phyloP scores from a whole-genome alignment of 2,888 invertebrate genomes.

The Eilema depressum region DNA sequence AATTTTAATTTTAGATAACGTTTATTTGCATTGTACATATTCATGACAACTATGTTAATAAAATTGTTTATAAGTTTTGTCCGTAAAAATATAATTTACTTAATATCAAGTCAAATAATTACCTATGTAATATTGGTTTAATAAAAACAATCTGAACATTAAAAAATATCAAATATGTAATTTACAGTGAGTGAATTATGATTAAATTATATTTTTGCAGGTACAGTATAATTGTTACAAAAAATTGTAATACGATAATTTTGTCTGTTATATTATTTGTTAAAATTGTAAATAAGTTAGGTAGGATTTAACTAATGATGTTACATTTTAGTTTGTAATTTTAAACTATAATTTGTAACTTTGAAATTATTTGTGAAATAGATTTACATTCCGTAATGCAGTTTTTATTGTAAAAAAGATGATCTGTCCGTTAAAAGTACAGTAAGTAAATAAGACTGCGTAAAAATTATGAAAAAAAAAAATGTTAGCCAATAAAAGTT shows the following conservation, averaged over 20 bases:
- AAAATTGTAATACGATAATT: conserved; percentile 34
- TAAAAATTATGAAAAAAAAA: conserved; percentile 60
- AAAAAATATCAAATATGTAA: neutral
- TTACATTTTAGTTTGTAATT: conserved; percentile 48
- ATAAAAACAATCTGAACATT: neutral
- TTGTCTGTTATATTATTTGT: conserved; percentile 36
- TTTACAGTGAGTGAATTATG: neutral
- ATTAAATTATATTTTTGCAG: conserved; percentile 19
- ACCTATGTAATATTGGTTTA: too few species aligned
- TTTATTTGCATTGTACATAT: conserved; percentile 35
- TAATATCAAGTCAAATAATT: conserved; percentile 5
- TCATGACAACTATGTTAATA: conserved; percentile 28
- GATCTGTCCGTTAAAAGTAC: conserved; percentile 57
- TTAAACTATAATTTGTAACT: conserved; percentile 33
- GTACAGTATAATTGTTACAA: conserved; percentile 13
- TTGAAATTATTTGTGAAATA: conserved; percentile 44
- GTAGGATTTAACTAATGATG: conserved; percentile 44
- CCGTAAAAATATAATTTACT: conserved; percentile 36
- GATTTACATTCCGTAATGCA: conserved; percentile 59
- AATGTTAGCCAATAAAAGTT: conserved; percentile 45
- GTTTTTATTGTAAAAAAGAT: conserved; percentile 44
- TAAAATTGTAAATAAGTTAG: conserved; percentile 46
- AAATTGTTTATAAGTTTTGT: conserved; percentile 13
- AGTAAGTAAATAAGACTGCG: conserved; percentile 72
- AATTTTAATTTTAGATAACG: neutral